Percentiles rank a stretch among this genome's conserved stretches.
phyloP scores from a whole-genome alignment of 2,888 invertebrate genomes.

The Lobophora halterata region DNA sequence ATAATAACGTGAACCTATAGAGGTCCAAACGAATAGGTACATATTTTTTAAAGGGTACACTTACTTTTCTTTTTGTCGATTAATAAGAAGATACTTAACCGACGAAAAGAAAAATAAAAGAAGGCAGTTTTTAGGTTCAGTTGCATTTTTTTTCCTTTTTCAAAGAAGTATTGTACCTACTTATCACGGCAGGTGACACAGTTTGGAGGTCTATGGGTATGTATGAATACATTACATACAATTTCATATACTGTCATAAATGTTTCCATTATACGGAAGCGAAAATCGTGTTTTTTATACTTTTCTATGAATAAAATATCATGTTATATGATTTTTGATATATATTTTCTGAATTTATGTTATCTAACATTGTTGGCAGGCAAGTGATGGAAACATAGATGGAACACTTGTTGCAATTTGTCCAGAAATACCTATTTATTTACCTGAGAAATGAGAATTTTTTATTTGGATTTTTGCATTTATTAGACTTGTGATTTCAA shows the following conservation, averaged over 20 bases:
- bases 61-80: too few species aligned
- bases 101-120: background rate
- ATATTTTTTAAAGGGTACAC: too few species aligned
- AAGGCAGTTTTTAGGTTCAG: too few species aligned
- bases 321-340: conserved; percentile 20
- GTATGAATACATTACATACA: conserved; percentile 7
- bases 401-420: background rate
- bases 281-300: conserved; percentile 11
- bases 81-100: background rate
- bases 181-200: background rate
- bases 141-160: too few species aligned
- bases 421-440: background rate
- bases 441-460: conserved; percentile 3
- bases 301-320: conserved; percentile 22
- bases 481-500: too few species aligned
- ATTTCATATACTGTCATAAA: conserved; percentile 13
- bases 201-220: conserved; percentile 9
- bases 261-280: conserved; percentile 16
- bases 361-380: conserved; percentile 8
- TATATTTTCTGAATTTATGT: conserved; percentile 14
- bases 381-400: conserved; percentile 2
- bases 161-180: too few species aligned
- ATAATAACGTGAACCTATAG: too few species aligned
- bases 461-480: conserved; percentile 2
- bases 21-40: too few species aligned